Evolutionary conservation across 2,888 invertebrate species (phyloP).

Genomic region (Eretmocerus hayati): DNA sequence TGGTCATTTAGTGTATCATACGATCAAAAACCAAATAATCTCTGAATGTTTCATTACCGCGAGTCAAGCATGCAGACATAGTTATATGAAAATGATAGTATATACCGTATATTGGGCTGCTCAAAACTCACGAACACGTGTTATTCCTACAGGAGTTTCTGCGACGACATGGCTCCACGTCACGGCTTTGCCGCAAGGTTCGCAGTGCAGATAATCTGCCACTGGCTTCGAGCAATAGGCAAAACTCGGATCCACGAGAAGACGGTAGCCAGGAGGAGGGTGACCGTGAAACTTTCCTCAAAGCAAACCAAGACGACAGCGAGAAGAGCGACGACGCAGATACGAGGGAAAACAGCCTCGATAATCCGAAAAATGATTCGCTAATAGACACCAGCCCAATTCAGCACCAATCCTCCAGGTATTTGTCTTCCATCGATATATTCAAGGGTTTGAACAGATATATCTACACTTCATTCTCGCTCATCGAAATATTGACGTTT

Average conservation of each 20-base stretch:
- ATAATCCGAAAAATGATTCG: slow-evolving; percentile 31
- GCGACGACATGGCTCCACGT: slow-evolving; percentile 72
- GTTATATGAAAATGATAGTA: too few species aligned
- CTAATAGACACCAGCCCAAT: slow-evolving; percentile 11
- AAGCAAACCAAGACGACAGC: slow-evolving; percentile 33
- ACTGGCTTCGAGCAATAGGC: slow-evolving; percentile 43
- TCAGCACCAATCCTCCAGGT: slow-evolving; percentile 34
- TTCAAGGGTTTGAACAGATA: too few species aligned
- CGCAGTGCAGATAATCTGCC: slow-evolving; percentile 65
- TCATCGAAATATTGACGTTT: too few species aligned
- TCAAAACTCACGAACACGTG: too few species aligned
- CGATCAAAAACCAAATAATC: too few species aligned
- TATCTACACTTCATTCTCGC: too few species aligned
- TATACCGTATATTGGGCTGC: too few species aligned
- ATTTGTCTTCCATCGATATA: too few species aligned
- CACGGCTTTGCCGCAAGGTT: slow-evolving; percentile 72
- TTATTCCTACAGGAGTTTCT: slow-evolving; percentile 55
- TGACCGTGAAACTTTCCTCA: slow-evolving; percentile 37
- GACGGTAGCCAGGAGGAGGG: slow-evolving; percentile 27
- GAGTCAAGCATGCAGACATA: too few species aligned
- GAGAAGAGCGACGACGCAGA: slow-evolving; percentile 35
- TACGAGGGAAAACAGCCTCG: slow-evolving; percentile 33
- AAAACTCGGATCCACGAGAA: slow-evolving; percentile 28
- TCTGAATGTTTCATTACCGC: too few species aligned
- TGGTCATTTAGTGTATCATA: too few species aligned